Evolutionary conservation across 2,888 invertebrate species (phyloP).

Genomic region (Amblyjoppa proteus): DNA sequence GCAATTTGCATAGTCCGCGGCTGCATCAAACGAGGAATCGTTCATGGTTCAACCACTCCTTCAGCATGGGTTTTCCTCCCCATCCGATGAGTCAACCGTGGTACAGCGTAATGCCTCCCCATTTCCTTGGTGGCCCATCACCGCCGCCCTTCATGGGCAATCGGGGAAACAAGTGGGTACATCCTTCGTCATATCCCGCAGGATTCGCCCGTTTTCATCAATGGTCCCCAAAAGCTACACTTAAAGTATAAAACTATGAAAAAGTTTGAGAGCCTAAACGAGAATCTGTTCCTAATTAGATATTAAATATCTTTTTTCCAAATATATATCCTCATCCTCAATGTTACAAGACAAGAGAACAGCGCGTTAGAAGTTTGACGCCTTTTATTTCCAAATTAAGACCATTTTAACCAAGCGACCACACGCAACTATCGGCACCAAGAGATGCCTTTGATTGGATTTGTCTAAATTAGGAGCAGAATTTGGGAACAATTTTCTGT

Average conservation of each 20-base stretch:
- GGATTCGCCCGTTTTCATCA: constrained; percentile 83
- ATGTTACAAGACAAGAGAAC: not conserved
- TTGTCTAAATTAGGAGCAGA: constrained; percentile 70
- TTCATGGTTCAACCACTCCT: constrained; percentile 82
- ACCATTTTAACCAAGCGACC: constrained; percentile 21
- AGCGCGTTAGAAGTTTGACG: not conserved
- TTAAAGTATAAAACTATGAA: constrained; percentile 78
- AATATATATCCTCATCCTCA: constrained; percentile 38
- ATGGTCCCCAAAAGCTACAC: constrained; percentile 82
- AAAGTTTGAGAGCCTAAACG: constrained; percentile 57
- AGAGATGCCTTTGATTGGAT: constrained; percentile 40
- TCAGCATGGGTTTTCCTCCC: constrained; percentile 81
- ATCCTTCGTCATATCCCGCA: constrained; percentile 80
- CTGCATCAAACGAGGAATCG: constrained; percentile 81
- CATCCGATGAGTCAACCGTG: constrained; percentile 82
- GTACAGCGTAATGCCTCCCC: constrained; percentile 80
- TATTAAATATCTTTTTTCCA: constrained; percentile 41
- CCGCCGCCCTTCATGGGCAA: constrained; percentile 83
- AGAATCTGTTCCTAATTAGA: constrained; percentile 74
- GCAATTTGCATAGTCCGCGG: constrained; percentile 82
- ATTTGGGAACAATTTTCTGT: constrained; percentile 73
- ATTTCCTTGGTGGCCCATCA: constrained; percentile 81
- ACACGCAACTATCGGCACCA: constrained; percentile 34
- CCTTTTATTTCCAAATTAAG: constrained; percentile 31
- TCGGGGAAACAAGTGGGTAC: constrained; percentile 81